Evolutionary conservation across 2,797 vertebrate species (phyloP).

Genomic region (Microhierax caerulescens): DNA sequence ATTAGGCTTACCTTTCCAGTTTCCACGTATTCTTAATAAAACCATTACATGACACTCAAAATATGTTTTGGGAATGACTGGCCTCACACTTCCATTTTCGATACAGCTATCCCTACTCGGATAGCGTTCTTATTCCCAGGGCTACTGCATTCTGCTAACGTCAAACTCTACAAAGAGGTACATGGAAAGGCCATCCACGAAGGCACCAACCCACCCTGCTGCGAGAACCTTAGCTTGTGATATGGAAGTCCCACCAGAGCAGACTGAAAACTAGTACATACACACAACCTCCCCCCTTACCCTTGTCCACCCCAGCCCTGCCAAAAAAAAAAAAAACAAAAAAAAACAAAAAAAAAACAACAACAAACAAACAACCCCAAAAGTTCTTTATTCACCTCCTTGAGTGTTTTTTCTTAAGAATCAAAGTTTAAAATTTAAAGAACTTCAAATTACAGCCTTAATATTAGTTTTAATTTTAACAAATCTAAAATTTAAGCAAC

Average conservation of each 20-base stretch:
- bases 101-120: rapidly evolving
- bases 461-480: neutral
- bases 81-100: neutral
- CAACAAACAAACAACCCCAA: no score
- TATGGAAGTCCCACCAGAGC: neutral
- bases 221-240: neutral
- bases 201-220: rapidly evolving
- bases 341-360: no score
- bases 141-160: neutral
- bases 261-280: neutral
- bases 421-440: neutral
- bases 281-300: neutral
- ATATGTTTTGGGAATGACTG: neutral
- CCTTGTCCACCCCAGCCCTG: no score
- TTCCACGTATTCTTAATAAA: neutral
- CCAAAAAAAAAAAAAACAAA: rapidly evolving
- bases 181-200: neutral
- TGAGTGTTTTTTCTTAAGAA: neutral
- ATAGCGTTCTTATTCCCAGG: neutral
- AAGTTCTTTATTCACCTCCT: neutral
- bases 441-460: neutral
- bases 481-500: neutral
- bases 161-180: neutral
- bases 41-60: neutral
- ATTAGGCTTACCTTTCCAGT: neutral